A percentile compares a stretch with the other conserved stretches of the same genome.
phyloP scores from a whole-genome alignment of 53 echinoderm and acorn worm species.

The Holothuria scabra region DNA sequence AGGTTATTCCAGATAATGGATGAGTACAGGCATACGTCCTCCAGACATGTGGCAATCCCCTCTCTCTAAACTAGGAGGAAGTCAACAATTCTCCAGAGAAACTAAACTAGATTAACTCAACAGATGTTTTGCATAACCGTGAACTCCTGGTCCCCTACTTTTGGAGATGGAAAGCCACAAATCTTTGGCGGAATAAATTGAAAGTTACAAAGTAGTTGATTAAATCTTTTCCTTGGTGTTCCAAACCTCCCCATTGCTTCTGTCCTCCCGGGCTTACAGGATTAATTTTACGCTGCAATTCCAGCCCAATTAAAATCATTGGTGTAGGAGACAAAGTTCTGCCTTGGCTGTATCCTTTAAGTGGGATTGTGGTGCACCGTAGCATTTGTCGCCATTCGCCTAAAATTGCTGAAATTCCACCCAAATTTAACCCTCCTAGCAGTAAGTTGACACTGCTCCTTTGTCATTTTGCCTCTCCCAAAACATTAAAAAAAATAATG shows the following conservation, averaged over 20 bases:
- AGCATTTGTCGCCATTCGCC: not conserved
- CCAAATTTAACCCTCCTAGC: conserved; percentile 17
- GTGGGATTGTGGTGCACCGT: not conserved
- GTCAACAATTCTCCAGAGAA: not conserved
- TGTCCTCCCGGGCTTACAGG: conserved; percentile 7
- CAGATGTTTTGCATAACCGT: conserved; percentile 35
- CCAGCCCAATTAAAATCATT: conserved; percentile 30
- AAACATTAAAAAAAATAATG: no score
- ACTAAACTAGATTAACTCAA: conserved; percentile 22
- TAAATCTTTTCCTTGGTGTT: conserved; percentile 16
- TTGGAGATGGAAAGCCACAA: not conserved
- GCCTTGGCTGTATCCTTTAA: not conserved
- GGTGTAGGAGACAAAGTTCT: conserved; percentile 22
- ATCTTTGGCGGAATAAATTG: conserved; percentile 8
- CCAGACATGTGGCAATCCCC: conserved; percentile 7
- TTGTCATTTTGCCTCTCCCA: no score
- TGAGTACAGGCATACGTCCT: not conserved
- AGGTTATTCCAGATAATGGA: no score
- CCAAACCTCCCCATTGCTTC: conserved; percentile 7
- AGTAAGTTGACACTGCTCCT: no score
- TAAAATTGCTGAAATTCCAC: conserved; percentile 33
- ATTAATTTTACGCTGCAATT: conserved; percentile 46
- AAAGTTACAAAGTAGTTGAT: conserved; percentile 35
- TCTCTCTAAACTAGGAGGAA: conserved; percentile 4
- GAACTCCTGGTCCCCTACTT: not conserved